A percentile compares a stretch with the other conserved stretches of the same genome.
Conservation (phyloP, 2,888 invertebrate genomes). For the Acanthosepion lycidas region DNA sequence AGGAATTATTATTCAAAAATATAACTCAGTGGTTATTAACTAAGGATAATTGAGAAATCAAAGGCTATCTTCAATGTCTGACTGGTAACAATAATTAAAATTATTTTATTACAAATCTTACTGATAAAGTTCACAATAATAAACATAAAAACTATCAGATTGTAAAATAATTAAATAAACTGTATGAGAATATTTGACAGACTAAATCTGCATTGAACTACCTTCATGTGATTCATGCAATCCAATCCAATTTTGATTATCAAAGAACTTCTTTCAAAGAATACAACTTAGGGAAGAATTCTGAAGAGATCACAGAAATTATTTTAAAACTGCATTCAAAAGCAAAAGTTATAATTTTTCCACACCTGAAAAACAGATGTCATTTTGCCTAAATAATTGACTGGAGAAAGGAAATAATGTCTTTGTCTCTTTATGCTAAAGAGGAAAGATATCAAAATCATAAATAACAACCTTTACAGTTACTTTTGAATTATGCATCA, state of each 20-base stretch:
- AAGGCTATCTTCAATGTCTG: no score
- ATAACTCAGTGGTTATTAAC: no score
- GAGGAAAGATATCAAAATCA: neutral
- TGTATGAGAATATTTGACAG: no score
- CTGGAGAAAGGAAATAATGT: neutral
- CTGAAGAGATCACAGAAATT: neutral
- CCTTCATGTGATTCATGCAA: no score
- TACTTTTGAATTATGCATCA: neutral
- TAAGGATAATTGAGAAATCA: no score
- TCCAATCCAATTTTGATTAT: neutral
- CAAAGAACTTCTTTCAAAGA: neutral
- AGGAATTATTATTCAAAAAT: no score
- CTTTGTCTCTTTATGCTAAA: neutral
- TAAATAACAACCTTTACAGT: constrained; percentile 1
- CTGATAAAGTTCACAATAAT: no score
- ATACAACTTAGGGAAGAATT: neutral
- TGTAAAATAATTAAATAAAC: no score
- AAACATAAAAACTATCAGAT: no score
- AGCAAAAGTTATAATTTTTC: neutral
- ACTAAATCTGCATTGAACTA: no score
- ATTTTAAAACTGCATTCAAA: neutral
- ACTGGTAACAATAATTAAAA: no score
- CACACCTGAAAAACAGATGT: neutral
- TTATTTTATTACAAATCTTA: no score
- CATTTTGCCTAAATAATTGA: neutral